Evolutionary conservation across 2,113 vertebrate species (phyloP).

Genomic region (Vidua macroura): DNA sequence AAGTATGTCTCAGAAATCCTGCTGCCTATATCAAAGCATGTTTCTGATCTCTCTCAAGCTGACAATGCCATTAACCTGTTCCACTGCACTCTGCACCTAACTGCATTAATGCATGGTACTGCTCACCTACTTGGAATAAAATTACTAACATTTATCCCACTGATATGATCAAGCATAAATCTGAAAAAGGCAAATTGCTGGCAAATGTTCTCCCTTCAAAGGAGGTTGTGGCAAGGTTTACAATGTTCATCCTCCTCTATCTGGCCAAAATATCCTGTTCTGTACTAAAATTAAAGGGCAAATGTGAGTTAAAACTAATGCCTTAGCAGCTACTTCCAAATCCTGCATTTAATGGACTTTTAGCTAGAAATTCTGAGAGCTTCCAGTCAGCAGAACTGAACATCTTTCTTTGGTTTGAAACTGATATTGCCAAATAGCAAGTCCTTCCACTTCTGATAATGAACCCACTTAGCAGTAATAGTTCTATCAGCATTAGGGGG

Average conservation of each 20-base stretch:
- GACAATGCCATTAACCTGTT: constrained; percentile 32
- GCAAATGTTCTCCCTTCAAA: not conserved
- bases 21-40: not conserved
- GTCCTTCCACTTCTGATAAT: not conserved
- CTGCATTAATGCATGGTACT: not conserved
- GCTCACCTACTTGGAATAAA: constrained; percentile 36
- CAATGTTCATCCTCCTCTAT: not conserved
- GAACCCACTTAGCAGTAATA: not conserved
- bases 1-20: not conserved
- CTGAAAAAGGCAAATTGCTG: constrained; percentile 33
- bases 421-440: not conserved
- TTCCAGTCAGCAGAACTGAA: not conserved
- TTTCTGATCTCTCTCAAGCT: constrained; percentile 13
- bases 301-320: not conserved
- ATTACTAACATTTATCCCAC: constrained; percentile 27
- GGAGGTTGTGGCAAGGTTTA: not conserved
- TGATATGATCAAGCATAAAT: constrained; percentile 14
- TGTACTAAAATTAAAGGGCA: not conserved
- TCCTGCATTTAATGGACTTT: not conserved
- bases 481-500: not conserved
- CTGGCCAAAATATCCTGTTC: not conserved
- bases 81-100: not conserved
- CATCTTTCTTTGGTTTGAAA: not conserved
- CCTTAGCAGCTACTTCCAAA: not conserved
- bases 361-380: not conserved